These are phyloP conservation scores for Rhadina sibilatrix DNA, from an alignment of 2,113 vertebrate genomes.

Conservation along the genomic window DNA sequence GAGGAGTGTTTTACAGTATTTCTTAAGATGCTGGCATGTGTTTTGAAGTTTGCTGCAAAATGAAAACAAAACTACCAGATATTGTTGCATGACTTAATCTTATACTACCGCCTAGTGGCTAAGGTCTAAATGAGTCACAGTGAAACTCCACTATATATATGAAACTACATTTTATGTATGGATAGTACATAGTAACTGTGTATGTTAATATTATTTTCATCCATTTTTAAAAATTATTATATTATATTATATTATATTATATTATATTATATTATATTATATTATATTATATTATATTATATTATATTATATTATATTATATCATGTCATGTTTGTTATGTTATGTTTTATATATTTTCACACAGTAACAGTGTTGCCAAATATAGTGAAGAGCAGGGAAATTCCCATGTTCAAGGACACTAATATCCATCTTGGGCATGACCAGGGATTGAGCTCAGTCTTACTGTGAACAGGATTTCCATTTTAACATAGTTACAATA, in stretches of 20 bases:
- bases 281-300: no score
- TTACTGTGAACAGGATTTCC: neutral
- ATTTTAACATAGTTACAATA: accelerated
- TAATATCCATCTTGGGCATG: neutral
- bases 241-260: neutral
- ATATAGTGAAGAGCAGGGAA: neutral
- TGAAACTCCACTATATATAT: neutral
- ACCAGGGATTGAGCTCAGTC: neutral
- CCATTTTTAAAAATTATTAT: neutral
- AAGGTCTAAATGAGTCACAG: neutral
- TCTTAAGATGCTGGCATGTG: neutral
- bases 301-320: no score
- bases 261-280: no score
- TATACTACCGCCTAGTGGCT: slow-evolving; percentile 43
- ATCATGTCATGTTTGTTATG: no score
- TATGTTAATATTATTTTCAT: neutral
- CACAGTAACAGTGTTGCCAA: neutral
- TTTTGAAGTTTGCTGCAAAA: neutral
- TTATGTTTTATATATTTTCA: neutral
- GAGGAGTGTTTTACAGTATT: neutral
- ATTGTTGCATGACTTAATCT: neutral
- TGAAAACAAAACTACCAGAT: neutral
- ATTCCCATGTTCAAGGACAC: neutral
- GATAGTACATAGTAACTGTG: neutral
- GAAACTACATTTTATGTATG: accelerated